Percentiles rank a stretch among this genome's conserved stretches.
These are phyloP conservation scores for Tamandua tetradactyla DNA, from an alignment of 2,797 vertebrate genomes.

Conservation along the genomic window DNA sequence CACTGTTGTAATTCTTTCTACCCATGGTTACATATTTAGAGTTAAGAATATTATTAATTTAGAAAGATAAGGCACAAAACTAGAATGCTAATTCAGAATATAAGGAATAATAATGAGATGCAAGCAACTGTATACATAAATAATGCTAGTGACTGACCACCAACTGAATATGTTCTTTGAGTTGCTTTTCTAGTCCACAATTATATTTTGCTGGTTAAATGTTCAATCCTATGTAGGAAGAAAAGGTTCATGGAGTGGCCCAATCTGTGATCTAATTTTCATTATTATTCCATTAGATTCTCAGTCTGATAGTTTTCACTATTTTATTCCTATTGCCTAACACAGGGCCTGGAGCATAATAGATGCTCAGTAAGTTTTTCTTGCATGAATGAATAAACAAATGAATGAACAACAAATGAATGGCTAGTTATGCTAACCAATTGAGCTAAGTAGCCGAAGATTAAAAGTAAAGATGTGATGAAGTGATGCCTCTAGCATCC, in stretches of 20 bases:
- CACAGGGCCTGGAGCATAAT: neutral
- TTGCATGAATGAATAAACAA: neutral
- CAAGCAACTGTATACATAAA: neutral
- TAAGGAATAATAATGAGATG: neutral
- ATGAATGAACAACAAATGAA: neutral
- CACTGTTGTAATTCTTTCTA: neutral
- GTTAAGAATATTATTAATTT: neutral
- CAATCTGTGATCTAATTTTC: neutral
- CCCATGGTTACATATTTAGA: neutral
- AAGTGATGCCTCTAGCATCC: neutral
- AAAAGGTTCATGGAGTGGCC: neutral
- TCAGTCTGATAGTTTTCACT: neutral
- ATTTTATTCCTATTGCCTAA: neutral
- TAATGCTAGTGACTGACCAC: neutral
- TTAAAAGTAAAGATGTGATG: neutral
- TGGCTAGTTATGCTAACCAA: neutral
- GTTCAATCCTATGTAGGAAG: neutral
- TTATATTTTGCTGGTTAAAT: neutral
- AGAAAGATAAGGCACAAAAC: slow-evolving; percentile 35
- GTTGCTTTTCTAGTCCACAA: neutral
- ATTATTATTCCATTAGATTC: neutral
- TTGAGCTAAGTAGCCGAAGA: neutral
- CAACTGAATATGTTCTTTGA: neutral
- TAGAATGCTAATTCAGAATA: neutral
- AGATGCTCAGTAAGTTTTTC: neutral